Percentiles rank a stretch among this genome's conserved stretches.
Evolutionary conservation across 2,113 vertebrate genomes (phyloP).

Genomic region (Rhadina sibilatrix): DNA sequence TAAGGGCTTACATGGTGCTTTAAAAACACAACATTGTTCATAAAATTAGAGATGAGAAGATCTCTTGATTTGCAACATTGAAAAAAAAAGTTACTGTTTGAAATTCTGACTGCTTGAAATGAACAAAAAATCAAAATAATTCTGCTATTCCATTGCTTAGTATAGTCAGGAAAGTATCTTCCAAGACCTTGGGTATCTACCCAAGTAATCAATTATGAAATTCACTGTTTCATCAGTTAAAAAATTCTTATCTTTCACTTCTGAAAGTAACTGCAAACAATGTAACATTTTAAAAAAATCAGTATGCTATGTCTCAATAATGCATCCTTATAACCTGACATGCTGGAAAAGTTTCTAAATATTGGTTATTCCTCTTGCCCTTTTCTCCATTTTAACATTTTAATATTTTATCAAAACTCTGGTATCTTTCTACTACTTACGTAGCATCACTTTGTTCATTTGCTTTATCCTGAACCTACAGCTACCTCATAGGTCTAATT

Average conservation of each 20-base stretch:
- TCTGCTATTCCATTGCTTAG: neutral
- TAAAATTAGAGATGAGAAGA: neutral
- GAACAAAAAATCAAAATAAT: neutral
- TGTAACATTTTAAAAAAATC: neutral
- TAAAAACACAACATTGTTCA: neutral
- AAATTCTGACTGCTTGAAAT: neutral
- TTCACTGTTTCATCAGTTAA: neutral
- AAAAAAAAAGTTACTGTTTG: neutral
- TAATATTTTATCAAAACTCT: neutral
- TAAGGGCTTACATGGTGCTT: neutral
- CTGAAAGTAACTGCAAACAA: neutral
- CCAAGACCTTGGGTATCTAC: neutral
- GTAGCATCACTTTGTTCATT: neutral
- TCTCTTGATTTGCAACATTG: neutral
- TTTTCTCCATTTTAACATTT: neutral
- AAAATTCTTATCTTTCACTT: neutral
- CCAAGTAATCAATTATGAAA: neutral
- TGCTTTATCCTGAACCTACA: neutral
- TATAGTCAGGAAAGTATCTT: neutral
- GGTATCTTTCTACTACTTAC: neutral
- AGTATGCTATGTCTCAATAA: neutral
- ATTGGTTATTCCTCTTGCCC: neutral
- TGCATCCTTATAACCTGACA: neutral
- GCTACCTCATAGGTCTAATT: accelerated
- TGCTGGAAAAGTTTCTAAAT: neutral